phyloP scores from a whole-genome alignment of 2,113 vertebrate genomes.

The Callaeas wilsoni region DNA sequence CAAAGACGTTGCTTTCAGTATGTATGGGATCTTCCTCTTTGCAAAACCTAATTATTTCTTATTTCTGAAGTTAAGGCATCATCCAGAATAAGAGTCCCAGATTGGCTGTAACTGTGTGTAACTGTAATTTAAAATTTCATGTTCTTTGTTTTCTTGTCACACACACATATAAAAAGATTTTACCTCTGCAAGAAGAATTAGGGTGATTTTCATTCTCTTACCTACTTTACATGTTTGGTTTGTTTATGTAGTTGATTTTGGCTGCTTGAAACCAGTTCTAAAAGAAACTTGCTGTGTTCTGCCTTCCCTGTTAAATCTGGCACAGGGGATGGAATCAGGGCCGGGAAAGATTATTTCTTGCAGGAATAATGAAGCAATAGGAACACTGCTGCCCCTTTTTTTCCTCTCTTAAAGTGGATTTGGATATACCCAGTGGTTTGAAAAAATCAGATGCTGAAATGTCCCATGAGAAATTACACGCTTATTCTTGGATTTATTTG shows the following conservation, averaged over 20 bases:
- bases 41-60: not conserved
- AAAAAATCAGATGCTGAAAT: not conserved
- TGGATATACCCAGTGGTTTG: conserved; percentile 14
- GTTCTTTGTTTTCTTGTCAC: not conserved
- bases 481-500: not conserved
- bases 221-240: not conserved
- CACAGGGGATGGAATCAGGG: not conserved
- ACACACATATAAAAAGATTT: not conserved
- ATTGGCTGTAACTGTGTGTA: not conserved
- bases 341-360: conserved; percentile 8
- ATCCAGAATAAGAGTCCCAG: not conserved
- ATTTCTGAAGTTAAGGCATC: not conserved
- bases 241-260: not conserved
- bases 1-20: not conserved
- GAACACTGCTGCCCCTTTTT: not conserved
- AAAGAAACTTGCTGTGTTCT: not conserved
- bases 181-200: not conserved
- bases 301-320: not conserved
- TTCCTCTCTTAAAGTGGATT: conserved; percentile 11
- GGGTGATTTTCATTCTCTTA: not conserved
- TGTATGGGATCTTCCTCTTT: not conserved
- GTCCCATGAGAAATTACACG: not conserved
- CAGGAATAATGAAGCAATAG: conserved; percentile 3
- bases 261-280: not conserved
- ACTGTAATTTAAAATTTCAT: not conserved